Evolutionary conservation across 92 coral and sea anemone genomes (phyloP), one percentile per base, ranked within the genome.

Genomic region (Zoanthus sansibaricus): DNA sequence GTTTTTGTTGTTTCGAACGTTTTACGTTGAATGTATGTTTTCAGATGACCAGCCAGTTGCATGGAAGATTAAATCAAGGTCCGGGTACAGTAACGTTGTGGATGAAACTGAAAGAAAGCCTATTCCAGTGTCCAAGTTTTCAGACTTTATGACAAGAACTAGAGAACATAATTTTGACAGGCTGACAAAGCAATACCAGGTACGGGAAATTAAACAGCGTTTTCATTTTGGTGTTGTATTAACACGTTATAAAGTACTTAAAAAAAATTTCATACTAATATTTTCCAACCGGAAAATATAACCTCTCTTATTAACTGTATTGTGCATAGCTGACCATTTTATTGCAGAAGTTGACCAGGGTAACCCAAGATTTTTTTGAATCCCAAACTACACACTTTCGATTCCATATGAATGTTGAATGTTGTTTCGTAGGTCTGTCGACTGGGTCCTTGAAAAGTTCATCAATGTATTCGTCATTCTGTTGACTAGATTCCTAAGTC

Each of bases 111-210:
- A 30, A 54, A 17, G 47, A 1, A 49, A 15, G 18, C 82, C 82
- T 3, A 52, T 76, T 76, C 82, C 82, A 76, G 67, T 76, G 67
- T 32, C 47, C 66, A 30, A 14, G 46, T 76, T 76, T 76, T 52
- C 82, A 30, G 82, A 76, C 5, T 76, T 51, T 13, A 76, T 76
- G 82, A 54, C 32, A 45, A 76, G 46, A 30, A 66, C 12, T 66
- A 76, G 37, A 31, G 12, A 30, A 54, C 20, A 56, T 3, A n/a
- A 21, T 62, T 76, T 76, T 32, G 82, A 14, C 46, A 52, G 46
- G 16, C 44, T 76, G 42, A 76, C 9, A 48, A 55, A 76, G 5
- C 61, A 76, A 76, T 54, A 25, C 45, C 67, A 20, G 61, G 82
- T 76, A 76, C 6, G 67, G 52, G 30, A n/a, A 7, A n/a, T n/a